Base-by-base conservation (phyloP, 2,888 invertebrate genomes). In the Autographa gamma region DNA sequence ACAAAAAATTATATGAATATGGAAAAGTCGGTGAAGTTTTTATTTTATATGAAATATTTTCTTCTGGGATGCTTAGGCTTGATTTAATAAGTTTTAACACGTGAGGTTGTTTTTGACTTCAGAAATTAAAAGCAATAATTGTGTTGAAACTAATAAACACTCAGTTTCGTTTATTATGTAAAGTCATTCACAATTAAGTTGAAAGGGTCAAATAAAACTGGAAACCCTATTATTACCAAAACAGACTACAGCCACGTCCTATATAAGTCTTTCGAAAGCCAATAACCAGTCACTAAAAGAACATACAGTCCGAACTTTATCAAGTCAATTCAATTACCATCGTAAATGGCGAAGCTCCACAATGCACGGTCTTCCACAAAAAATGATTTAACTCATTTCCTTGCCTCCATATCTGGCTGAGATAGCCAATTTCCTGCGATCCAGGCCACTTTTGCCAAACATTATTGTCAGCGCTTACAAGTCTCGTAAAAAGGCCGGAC, bases 351-450 rank as follows among this genome's bases (percentile, higher is more conserved):
- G 48, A 48, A 48, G n/a, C 48, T 48, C 0, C 43, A 48, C 48
- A 48, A 48, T 48, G n/a, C 11, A 38, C 48, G 48, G 8, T 48
- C 5, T 48, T n/a, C n/a, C n/a, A 56, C 54, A 56, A 54, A 54
- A 54, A 56, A 19, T 66, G 61, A 68, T 74, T 63, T 32, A 75
- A 69, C 71, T 65, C 68, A 72, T 72, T 72, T 75, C 59, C 60
- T 54, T 52, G 14, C 56, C 16, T 69, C 56, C 59, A 70, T 78
- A 74, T 81, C 77, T 79, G 68, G 66, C 59, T 66, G 34, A 80
- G 78, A 79, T 81, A 79, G 69, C 62, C 74, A 74, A 79, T 79
- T 77, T 79, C 79, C 79, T 71, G 66, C 52, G 66, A 71, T 69
- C 69, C 66, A 66, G 43, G 59, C 66, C 67, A 77, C 72, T 76